These are phyloP conservation scores for Atta colombica DNA, from an alignment of 1,140 invertebrate species.

Conservation along the genomic window DNA sequence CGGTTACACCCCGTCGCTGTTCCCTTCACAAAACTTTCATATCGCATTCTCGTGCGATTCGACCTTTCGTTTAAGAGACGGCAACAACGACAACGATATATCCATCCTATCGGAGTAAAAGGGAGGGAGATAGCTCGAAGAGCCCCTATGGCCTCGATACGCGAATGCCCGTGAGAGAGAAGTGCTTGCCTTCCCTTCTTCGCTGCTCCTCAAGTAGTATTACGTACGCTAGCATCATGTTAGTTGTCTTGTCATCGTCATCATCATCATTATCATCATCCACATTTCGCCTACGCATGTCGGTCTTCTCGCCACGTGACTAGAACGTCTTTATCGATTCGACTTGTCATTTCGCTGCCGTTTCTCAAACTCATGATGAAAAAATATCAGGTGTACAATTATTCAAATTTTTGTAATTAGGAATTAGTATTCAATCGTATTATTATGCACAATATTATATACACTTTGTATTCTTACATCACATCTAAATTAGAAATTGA, in stretches of 20 bases:
- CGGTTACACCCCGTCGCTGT: constrained; percentile 28
- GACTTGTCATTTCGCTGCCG: not conserved
- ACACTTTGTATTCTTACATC: too few relatives aligned
- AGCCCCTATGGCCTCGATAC: constrained; percentile 71
- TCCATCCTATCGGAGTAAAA: constrained; percentile 24
- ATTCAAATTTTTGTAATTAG: too few relatives aligned
- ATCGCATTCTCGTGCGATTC: constrained; percentile 73
- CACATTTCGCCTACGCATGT: constrained; percentile 15
- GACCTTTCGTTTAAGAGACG: constrained; percentile 74
- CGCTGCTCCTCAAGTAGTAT: constrained; percentile 14
- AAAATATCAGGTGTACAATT: too few relatives aligned
- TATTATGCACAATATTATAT: too few relatives aligned
- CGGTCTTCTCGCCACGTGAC: constrained; percentile 23
- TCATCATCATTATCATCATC: constrained; percentile 38
- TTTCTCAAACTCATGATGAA: not conserved
- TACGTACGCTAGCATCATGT: constrained; percentile 13
- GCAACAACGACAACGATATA: not conserved
- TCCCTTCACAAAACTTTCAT: constrained; percentile 79
- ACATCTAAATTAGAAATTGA: too few relatives aligned
- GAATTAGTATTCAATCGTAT: too few relatives aligned
- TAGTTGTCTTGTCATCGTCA: constrained; percentile 53
- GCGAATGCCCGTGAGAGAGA: constrained; percentile 68
- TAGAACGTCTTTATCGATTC: not conserved
- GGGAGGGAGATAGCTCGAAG: constrained; percentile 33
- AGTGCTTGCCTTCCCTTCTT: constrained; percentile 31